Percentiles rank a stretch among this genome's conserved stretches.
Evolutionary conservation across 2,113 vertebrate genomes (phyloP).

Genomic region (Brachyistius frenatus): DNA sequence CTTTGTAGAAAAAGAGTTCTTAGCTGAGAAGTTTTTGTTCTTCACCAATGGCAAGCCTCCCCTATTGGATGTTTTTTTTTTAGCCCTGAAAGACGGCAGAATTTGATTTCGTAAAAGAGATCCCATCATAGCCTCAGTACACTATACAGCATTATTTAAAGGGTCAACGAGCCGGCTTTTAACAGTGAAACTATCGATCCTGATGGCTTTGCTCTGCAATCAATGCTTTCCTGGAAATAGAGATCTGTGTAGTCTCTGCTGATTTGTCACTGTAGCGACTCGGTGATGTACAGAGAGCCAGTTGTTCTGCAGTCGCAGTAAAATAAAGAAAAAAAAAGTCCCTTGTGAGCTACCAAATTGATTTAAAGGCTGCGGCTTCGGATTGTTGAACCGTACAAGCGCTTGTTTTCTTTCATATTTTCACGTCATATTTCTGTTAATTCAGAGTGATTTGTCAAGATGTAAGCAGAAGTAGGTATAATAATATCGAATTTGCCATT

Average conservation of each 20-base stretch:
- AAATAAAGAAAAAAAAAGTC: background rate
- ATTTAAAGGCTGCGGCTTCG: constrained; percentile 4
- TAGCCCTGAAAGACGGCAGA: constrained; percentile 15
- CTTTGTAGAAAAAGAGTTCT: background rate
- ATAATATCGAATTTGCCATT: background rate
- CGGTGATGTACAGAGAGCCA: constrained; percentile 2
- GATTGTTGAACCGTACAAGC: background rate
- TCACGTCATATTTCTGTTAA: background rate
- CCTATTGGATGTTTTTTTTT: constrained; percentile 22
- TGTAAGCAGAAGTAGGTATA: background rate
- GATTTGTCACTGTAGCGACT: constrained; percentile 49
- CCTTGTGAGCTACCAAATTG: background rate
- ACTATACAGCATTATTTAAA: constrained; percentile 51
- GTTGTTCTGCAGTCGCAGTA: background rate
- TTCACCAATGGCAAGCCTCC: background rate
- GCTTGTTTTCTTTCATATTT: constrained; percentile 9
- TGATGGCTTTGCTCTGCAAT: constrained; percentile 52
- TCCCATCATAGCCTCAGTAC: constrained; percentile 17
- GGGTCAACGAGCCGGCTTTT: constrained; percentile 58
- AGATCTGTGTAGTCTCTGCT: constrained; percentile 37
- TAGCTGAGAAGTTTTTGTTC: background rate
- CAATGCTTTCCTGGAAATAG: constrained; percentile 67
- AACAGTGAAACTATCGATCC: constrained; percentile 63
- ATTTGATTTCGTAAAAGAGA: constrained; percentile 25
- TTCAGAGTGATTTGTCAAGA: background rate